Percentiles rank a stretch among this genome's conserved stretches.
phyloP scores from a whole-genome alignment of 2,797 vertebrate species.

The Pseudomugil tenellus region DNA sequence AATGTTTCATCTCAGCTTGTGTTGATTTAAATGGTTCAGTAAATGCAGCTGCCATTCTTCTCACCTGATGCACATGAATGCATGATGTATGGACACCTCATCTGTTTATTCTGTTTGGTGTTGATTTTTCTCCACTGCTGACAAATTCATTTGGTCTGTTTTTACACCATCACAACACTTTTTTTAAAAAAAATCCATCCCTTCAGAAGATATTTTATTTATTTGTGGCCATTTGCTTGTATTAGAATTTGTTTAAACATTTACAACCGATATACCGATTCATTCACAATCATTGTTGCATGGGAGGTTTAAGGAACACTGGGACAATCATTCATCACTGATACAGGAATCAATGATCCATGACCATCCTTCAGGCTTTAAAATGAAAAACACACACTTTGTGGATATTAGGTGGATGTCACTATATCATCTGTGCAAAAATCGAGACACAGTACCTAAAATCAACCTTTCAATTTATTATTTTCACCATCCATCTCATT shows the following conservation, averaged over 20 bases:
- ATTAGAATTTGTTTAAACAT: slow-evolving; percentile 21
- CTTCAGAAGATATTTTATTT: slow-evolving; percentile 27
- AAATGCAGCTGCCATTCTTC: slow-evolving; percentile 54
- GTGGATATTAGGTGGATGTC: slow-evolving; percentile 14
- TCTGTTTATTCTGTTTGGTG: slow-evolving; percentile 55
- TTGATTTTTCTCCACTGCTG: slow-evolving; percentile 45
- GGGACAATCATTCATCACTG: slow-evolving; percentile 72
- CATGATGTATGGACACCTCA: slow-evolving; percentile 66
- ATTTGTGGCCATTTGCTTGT: slow-evolving; percentile 29
- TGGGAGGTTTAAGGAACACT: slow-evolving; percentile 40
- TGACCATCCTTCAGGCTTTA: slow-evolving; percentile 10
- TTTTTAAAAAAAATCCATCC: slow-evolving; percentile 52
- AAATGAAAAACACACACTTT: slow-evolving; percentile 21
- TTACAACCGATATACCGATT: slow-evolving; percentile 11
- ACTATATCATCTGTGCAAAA: slow-evolving; percentile 15
- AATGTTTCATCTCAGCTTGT: slow-evolving; percentile 67
- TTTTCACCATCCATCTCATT: slow-evolving; percentile 11
- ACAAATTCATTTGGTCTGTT: slow-evolving; percentile 49
- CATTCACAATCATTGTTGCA: slow-evolving; percentile 15
- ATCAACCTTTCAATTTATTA: background rate
- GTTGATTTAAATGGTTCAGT: slow-evolving; percentile 63
- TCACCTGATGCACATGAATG: slow-evolving; percentile 66
- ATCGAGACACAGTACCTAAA: slow-evolving; percentile 10
- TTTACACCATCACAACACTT: slow-evolving; percentile 47
- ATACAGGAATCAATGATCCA: slow-evolving; percentile 41